Evolutionary conservation across 2,888 invertebrate species (phyloP).

Genomic region (Erebia palarica): DNA sequence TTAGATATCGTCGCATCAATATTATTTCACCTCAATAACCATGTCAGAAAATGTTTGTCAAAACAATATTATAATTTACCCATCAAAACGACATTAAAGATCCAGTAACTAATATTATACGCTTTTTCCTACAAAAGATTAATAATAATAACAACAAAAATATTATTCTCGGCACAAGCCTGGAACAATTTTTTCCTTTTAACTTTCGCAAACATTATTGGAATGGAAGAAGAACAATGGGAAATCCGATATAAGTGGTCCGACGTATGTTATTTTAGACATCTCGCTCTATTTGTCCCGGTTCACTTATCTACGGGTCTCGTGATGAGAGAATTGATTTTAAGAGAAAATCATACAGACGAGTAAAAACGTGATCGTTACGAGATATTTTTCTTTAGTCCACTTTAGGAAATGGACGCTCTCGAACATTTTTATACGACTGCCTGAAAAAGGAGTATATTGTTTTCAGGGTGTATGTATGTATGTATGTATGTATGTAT

Average conservation of each 20-base stretch:
- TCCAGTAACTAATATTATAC: constrained; percentile 9
- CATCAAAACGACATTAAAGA: background rate
- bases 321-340: constrained; percentile 29
- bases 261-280: constrained; percentile 71
- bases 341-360: constrained; percentile 28
- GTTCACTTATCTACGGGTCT: constrained; percentile 35
- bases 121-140: constrained; percentile 5
- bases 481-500: too few relatives aligned
- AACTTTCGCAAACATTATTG: constrained; percentile 58
- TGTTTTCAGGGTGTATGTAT: too few relatives aligned
- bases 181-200: constrained; percentile 57
- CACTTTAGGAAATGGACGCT: constrained; percentile 1
- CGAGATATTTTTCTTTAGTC: constrained; percentile 8
- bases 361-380: constrained; percentile 9
- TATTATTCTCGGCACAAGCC: constrained; percentile 33
- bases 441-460: too few relatives aligned
- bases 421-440: constrained; percentile 1
- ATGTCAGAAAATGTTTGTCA: too few relatives aligned
- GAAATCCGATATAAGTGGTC: constrained; percentile 77
- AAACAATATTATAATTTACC: background rate
- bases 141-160: constrained; percentile 50
- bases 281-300: constrained; percentile 61
- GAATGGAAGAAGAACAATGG: constrained; percentile 73
- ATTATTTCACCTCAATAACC: too few relatives aligned
- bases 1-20: too few relatives aligned